Evolutionary conservation across 2,113 vertebrate species (phyloP).

Genomic region (Catharus bicknelli): DNA sequence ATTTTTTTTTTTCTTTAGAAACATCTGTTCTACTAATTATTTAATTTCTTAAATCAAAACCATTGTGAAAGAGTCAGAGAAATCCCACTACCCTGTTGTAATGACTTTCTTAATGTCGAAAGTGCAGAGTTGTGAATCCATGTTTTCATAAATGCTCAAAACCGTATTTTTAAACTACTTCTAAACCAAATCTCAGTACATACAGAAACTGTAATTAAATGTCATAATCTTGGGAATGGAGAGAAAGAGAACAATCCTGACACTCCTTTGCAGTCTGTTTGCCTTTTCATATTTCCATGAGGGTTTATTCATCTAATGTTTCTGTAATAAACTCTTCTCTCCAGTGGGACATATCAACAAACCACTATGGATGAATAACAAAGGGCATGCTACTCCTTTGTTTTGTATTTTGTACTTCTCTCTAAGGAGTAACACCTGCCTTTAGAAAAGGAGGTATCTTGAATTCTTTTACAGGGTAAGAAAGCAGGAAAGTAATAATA

Average conservation of each 20-base stretch:
- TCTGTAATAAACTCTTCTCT: neutral
- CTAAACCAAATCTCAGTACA: neutral
- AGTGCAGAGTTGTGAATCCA: accelerated
- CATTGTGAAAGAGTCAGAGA: neutral
- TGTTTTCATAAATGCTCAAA: neutral
- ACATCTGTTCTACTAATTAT: neutral
- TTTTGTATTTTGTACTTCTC: neutral
- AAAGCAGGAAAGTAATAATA: neutral
- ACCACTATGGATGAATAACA: neutral
- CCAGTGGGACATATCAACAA: neutral
- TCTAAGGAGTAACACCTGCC: neutral
- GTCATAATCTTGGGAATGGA: neutral
- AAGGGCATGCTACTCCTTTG: neutral
- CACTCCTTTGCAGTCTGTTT: neutral
- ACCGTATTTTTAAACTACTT: neutral
- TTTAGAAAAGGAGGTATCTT: neutral
- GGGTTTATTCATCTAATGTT: neutral
- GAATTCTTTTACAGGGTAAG: neutral
- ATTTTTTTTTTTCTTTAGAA: neutral
- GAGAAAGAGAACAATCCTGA: neutral
- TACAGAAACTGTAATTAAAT: neutral
- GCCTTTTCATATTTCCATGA: neutral
- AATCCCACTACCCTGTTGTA: neutral
- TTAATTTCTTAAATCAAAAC: neutral
- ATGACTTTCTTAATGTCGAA: neutral